Conservation (phyloP, 1,140 invertebrate species). For the Bathynomus jamesi region DNA sequence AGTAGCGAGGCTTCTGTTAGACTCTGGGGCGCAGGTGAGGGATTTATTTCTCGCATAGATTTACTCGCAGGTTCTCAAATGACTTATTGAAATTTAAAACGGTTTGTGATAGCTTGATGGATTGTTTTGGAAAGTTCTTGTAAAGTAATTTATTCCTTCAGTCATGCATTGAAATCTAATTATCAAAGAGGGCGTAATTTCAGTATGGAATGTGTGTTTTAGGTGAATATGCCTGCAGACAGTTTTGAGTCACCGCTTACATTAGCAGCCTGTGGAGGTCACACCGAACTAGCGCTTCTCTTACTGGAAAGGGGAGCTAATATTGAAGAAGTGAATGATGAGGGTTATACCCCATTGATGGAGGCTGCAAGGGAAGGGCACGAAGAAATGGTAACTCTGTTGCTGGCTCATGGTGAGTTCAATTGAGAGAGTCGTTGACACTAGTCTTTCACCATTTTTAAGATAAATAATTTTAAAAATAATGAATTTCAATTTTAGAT, state of each 20-base stretch:
- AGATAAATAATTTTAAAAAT: no score
- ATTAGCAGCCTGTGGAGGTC: slow-evolving; percentile 94
- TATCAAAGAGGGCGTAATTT: no score
- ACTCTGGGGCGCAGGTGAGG: slow-evolving; percentile 94
- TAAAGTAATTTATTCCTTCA: background rate
- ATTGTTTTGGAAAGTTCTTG: no score
- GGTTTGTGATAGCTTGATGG: no score
- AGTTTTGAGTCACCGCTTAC: slow-evolving; percentile 98
- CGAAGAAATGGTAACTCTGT: slow-evolving; percentile 92
- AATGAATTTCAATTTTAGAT: no score
- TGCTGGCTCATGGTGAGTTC: slow-evolving; percentile 71
- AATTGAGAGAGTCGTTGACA: no score
- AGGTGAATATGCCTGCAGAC: slow-evolving; percentile 97
- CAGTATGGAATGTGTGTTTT: slow-evolving; percentile 38
- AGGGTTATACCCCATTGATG: slow-evolving; percentile 99
- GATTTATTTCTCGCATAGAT: no score
- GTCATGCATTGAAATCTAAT: background rate
- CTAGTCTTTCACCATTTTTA: no score
- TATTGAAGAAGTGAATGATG: slow-evolving; percentile 97
- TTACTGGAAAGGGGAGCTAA: slow-evolving; percentile 94
- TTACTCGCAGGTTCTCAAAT: no score
- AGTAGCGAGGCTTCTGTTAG: slow-evolving; percentile 81
- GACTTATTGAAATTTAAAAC: no score
- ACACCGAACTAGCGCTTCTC: slow-evolving; percentile 90
- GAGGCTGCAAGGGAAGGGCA: slow-evolving; percentile 97